Evolutionary conservation across 2,113 vertebrate genomes (phyloP).

Genomic region (Percopsis transmontana): DNA sequence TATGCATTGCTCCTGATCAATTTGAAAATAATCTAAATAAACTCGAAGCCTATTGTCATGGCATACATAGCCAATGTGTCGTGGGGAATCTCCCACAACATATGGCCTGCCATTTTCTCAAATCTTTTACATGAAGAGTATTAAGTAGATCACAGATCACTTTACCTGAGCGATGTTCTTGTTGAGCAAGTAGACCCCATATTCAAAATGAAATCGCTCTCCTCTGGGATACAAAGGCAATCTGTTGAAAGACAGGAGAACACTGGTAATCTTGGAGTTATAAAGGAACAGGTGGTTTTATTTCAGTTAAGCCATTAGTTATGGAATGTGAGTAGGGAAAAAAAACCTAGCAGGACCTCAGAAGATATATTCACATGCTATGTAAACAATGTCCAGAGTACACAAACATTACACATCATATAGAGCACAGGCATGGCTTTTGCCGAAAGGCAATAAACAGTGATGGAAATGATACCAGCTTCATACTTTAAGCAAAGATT

Average conservation of each 20-base stretch:
- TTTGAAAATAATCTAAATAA: too few relatives aligned
- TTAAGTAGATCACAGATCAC: not conserved
- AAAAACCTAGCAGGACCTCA: not conserved
- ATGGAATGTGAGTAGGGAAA: conserved; percentile 4
- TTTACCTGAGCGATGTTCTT: conserved; percentile 98
- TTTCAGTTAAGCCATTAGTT: not conserved
- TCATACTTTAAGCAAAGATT: not conserved
- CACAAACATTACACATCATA: conserved; percentile 2
- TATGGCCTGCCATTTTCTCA: not conserved
- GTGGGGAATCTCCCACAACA: too few relatives aligned
- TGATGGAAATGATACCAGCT: conserved; percentile 5
- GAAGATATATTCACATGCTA: conserved; percentile 1
- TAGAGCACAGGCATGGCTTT: not conserved
- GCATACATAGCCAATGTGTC: too few relatives aligned
- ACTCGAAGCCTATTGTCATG: too few relatives aligned
- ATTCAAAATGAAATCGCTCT: conserved; percentile 97
- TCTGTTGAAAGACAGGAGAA: conserved; percentile 70
- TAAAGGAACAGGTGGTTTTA: conserved; percentile 15
- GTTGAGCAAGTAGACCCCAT: conserved; percentile 97
- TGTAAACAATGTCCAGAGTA: not conserved
- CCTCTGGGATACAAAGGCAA: conserved; percentile 94
- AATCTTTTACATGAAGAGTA: not conserved
- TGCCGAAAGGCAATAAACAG: conserved; percentile 25
- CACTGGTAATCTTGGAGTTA: conserved; percentile 19
- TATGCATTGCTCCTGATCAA: not conserved